Conservation (phyloP, 2,113 vertebrate genomes). For the Callospermophilus lateralis region DNA sequence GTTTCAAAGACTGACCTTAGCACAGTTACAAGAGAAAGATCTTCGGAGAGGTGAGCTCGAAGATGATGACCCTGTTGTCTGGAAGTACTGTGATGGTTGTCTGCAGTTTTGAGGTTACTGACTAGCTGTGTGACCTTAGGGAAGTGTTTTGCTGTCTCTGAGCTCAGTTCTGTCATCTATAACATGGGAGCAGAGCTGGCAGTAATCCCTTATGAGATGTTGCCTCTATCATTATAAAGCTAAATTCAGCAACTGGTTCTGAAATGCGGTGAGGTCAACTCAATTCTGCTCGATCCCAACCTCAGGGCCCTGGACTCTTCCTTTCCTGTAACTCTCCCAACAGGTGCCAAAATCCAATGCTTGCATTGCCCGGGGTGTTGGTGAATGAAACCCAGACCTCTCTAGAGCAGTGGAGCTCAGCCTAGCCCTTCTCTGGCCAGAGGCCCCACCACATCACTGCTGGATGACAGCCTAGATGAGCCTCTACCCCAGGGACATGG, state of each 20-base stretch:
- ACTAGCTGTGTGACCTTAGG: not conserved
- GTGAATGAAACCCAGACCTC: not conserved
- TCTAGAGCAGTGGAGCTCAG: not conserved
- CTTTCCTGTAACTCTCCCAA: not conserved
- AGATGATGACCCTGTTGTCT: not conserved
- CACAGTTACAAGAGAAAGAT: not conserved
- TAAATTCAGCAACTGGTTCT: constrained; percentile 37
- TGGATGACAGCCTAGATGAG: not conserved
- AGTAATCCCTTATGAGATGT: not conserved
- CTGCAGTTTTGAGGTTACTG: not conserved
- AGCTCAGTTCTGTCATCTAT: not conserved
- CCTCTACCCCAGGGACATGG: not conserved
- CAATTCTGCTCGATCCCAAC: constrained; percentile 7
- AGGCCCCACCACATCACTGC: not conserved
- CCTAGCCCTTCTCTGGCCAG: not conserved
- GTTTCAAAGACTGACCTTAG: not conserved
- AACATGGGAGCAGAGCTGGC: not conserved
- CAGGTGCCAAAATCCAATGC: constrained; percentile 43
- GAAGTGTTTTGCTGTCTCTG: not conserved
- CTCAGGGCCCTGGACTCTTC: not conserved
- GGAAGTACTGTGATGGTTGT: not conserved
- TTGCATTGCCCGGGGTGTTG: constrained; percentile 20
- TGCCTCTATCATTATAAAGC: constrained; percentile 43
- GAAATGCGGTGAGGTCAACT: not conserved
- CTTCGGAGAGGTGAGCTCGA: not conserved